Base-by-base conservation (phyloP, 2,888 invertebrate genomes). In the Polymixis lichenea region DNA sequence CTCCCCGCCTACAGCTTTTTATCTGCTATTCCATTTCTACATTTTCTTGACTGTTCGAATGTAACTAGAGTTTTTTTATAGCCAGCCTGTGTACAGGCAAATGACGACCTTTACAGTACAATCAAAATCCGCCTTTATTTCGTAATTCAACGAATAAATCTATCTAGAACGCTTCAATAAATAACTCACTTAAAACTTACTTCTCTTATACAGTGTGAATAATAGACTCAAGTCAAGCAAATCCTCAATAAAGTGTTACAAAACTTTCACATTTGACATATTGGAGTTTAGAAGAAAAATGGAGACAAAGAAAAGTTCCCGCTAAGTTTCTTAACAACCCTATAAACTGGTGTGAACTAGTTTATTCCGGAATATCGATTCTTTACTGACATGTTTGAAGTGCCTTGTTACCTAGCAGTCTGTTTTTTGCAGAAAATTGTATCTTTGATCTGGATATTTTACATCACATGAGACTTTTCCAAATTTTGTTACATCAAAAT, bases 261-360 rank as follows among this genome's bases (percentile, higher is more conserved):
- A 65, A 82, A 84, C 77, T 88, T 87, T 84, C 67, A 46, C 80
- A 84, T 88, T 85, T 87, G 88, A 88, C 87, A 87, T 86, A 88
- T 87, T 76, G 82, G 70, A 88, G 82, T 88, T 87, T 43, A 77
- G 67, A 83, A 84, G 75, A 78, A 83, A 87, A 83, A 86, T 77
- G 66, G 75, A 87, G 80, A 84, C 82, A 81, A 84, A 80, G 83
- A 77, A 83, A 85, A 78, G 75, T 83, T 75, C 55, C 25, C 38
- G 56, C 67, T n/a, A 76, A 86, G 75, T 85, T 84, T 78, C 75
- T 22, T 76, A 82, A 84, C 85, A 83, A 49, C 80, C 76, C 64
- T 82, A 83, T 84, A 80, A 87, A 87, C 69, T 83, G 72, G 84
- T 78, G 78, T 80, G 78, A 83, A 84, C 84, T 87, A 84, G 79